Conservation (phyloP, 2,888 invertebrate genomes). For the Diplolepis rosae region DNA sequence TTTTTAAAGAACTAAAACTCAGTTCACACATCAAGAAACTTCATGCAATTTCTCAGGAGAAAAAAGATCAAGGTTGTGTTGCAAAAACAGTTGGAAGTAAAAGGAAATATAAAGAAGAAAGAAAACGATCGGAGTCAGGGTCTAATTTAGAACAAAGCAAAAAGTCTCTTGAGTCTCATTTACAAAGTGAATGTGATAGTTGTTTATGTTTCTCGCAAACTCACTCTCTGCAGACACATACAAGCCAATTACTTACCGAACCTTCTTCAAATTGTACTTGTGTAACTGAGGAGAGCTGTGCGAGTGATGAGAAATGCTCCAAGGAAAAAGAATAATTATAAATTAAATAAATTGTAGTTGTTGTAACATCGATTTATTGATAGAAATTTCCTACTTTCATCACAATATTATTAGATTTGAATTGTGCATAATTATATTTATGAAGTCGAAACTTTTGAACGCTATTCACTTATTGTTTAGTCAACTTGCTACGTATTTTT, state of each 20-base stretch:
- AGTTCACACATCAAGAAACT: constrained; percentile 30
- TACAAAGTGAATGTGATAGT: not conserved
- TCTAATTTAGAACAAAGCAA: not conserved
- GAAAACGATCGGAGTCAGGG: not conserved
- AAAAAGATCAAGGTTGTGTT: constrained; percentile 52
- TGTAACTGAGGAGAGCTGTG: not conserved
- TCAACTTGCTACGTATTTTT: too few relatives aligned
- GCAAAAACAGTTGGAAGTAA: constrained; percentile 52
- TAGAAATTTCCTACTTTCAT: not conserved
- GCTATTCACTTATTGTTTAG: too few relatives aligned
- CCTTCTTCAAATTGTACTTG: not conserved
- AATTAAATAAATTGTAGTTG: not conserved
- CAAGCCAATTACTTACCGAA: not conserved
- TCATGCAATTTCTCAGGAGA: constrained; percentile 41
- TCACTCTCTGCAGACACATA: not conserved
- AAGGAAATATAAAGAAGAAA: not conserved
- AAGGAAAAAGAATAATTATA: not conserved
- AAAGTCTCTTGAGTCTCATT: not conserved
- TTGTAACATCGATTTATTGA: not conserved
- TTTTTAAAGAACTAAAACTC: not conserved
- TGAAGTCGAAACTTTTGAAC: too few relatives aligned
- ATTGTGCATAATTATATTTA: too few relatives aligned
- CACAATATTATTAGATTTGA: not conserved
- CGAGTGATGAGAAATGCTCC: not conserved
- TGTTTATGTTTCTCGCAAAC: not conserved